Conservation (phyloP, 2,113 vertebrate species). For the Psammodynastes pulverulentus region DNA sequence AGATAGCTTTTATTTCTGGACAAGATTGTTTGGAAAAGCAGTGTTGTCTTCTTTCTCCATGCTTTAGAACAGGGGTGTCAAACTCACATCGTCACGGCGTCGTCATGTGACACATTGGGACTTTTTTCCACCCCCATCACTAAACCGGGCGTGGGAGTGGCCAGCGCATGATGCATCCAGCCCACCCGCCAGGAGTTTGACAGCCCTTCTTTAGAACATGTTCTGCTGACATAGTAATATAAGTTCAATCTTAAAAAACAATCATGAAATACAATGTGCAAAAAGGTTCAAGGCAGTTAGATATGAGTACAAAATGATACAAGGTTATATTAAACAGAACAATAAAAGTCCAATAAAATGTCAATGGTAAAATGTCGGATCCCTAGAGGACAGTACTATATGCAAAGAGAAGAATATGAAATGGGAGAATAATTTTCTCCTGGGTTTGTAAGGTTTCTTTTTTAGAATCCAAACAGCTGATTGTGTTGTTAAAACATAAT, state of each 20-base stretch:
- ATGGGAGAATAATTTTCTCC: background rate
- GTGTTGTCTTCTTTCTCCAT: background rate
- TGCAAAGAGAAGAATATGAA: background rate
- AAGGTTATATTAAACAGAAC: constrained; percentile 57
- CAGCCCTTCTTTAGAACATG: background rate
- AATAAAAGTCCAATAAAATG: constrained; percentile 56
- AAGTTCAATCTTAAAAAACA: background rate
- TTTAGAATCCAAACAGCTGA: constrained; percentile 47
- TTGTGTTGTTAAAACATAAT: constrained; percentile 56
- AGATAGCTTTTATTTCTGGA: background rate
- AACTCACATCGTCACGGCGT: no score
- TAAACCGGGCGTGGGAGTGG: no score
- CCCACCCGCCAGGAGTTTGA: no score
- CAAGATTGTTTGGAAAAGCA: background rate
- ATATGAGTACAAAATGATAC: constrained; percentile 37
- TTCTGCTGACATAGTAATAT: background rate
- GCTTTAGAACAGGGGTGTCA: background rate
- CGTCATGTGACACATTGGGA: no score
- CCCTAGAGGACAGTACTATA: background rate
- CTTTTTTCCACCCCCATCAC: no score
- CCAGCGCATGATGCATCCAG: no score
- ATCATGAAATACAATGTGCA: background rate
- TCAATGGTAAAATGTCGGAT: background rate
- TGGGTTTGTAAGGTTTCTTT: background rate
- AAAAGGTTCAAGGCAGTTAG: background rate